These are phyloP conservation scores for Plutomurus gul DNA, from an alignment of 1,140 invertebrate species.

Conservation along the genomic window DNA sequence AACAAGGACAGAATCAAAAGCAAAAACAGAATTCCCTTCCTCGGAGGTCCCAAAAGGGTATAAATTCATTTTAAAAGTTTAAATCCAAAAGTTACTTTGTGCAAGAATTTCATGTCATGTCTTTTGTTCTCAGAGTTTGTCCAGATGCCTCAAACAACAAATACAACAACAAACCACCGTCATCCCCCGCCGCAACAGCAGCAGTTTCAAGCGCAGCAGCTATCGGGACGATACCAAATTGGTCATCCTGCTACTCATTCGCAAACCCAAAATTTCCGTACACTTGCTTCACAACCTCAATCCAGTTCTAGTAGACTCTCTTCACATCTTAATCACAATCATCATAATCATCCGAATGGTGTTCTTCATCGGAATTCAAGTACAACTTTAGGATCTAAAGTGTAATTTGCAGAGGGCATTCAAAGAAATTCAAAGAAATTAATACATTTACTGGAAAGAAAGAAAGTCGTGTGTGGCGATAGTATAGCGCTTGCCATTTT, in stretches of 20 bases:
- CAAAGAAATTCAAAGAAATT: neutral
- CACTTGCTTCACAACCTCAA: neutral
- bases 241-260: neutral
- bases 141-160: neutral
- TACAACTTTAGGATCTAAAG: conserved; percentile 47
- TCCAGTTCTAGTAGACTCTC: conserved; percentile 12
- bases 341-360: conserved; percentile 37
- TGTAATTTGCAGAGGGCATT: neutral
- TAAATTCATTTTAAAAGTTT: neutral
- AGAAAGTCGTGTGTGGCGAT: no score
- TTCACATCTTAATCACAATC: conserved; percentile 6
- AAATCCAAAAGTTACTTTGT: neutral
- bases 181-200: conserved; percentile 1
- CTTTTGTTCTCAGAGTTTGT: neutral
- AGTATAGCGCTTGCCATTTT: no score
- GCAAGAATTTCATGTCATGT: neutral
- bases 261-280: conserved; percentile 9
- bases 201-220: neutral
- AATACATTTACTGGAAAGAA: no score
- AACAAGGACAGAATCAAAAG: conserved; percentile 39
- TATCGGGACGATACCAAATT: conserved; percentile 10
- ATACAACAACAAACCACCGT: neutral
- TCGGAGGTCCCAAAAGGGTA: conserved; percentile 47
- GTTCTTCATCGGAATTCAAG: neutral
- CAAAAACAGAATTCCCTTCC: conserved; percentile 51